Conservation (phyloP, 2,113 vertebrate genomes). For the Cyprinus carpio region DNA sequence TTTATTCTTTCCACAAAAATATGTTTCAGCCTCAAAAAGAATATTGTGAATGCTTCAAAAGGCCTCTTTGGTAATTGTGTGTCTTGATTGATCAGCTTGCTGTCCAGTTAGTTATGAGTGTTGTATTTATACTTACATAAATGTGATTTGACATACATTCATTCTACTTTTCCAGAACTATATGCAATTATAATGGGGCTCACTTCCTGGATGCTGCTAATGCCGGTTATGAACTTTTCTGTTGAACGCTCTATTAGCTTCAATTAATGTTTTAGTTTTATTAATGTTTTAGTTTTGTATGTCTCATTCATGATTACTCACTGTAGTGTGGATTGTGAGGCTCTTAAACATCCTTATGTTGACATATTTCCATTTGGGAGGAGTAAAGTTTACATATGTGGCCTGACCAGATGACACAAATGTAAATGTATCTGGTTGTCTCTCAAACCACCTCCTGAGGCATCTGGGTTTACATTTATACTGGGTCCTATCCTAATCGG, state of each 20-base stretch:
- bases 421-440: not conserved
- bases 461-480: not conserved
- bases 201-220: not conserved
- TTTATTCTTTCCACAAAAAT: too few relatives aligned
- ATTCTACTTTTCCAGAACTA: not conserved
- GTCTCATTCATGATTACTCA: not conserved
- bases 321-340: not conserved
- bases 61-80: not conserved
- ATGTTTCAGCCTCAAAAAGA: too few relatives aligned
- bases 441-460: not conserved
- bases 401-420: not conserved
- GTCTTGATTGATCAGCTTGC: not conserved
- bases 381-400: not conserved
- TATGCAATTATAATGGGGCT: not conserved
- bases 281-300: conserved; percentile 1
- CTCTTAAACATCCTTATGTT: not conserved
- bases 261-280: not conserved
- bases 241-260: not conserved
- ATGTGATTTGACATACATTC: not conserved
- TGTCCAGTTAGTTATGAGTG: not conserved
- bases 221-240: not conserved
- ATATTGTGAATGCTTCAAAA: not conserved
- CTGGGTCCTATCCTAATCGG: not conserved
- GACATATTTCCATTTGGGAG: not conserved
- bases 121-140: not conserved